Evolutionary conservation across 35 echinoderm and acorn worm species (phyloP), one percentile per base, ranked within the genome.

Genomic region (Lytechinus pictus): DNA sequence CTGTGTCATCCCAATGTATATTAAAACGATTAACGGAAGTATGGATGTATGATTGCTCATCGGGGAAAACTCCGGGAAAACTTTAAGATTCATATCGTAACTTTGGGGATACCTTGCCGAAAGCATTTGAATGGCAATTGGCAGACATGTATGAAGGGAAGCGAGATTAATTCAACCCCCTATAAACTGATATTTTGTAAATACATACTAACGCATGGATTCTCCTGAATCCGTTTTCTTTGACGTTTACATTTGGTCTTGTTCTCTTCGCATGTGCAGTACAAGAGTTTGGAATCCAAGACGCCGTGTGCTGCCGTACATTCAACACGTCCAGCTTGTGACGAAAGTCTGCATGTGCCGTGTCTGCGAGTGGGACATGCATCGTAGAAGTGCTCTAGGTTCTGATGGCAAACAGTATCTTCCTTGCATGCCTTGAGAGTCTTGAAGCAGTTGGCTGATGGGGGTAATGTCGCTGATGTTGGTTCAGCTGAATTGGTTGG

Each of bases 251-350:
- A 90, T 54, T 52, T 52, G 14, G 28, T 90, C 52, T 52, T 44
- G 88, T 90, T 21, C 52, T 54, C 29, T 52, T 90, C 88, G 88
- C 88, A 90, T 21, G 88, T 90, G 16, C 88, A 90, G 10, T 90
- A 11, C 29, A 90, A 12, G 29, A 90, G 88, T 9, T 44, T 52
- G 4, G 12, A 14, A 29, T 90, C 88, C 24, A 90, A 54, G 29
- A 12, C 29, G 5, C 28, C 27, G 6, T 14, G 52, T 27, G 88
- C 28, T 33, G 88, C 33, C 29, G n/a, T 90, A 21, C 88, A 90
- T 14, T 9, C 28, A 44, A 12, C 88, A 21, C 28, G 88, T 54
- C 44, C 88, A 28, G 33, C 88, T 10, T 10, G 5, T 10, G 88
- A 90, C 9, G 88, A 51, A 5, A 90, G 9, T 52, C 27, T 44